Conservation (phyloP, 2,888 invertebrate genomes). For the Pristionchus fissidentatus region DNA sequence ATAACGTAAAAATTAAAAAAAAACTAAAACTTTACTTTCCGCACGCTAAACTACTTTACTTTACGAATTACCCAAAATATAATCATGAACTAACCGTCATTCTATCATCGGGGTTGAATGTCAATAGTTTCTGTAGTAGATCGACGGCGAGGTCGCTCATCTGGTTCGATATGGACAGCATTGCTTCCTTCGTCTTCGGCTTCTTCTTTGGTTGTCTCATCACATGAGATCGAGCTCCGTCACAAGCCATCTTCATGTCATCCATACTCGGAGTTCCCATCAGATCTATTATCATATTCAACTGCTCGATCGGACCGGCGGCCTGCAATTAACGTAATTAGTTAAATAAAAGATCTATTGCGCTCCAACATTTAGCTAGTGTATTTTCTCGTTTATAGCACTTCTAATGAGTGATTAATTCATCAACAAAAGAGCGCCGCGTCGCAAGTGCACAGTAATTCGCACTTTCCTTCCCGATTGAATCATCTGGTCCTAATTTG, state of each 20-base stretch:
- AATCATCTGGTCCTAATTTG: too few species aligned
- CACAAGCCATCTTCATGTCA: slow-evolving; percentile 97
- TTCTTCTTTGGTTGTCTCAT: slow-evolving; percentile 52
- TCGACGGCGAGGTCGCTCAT: slow-evolving; percentile 94
- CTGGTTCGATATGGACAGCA: background rate
- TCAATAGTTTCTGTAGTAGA: slow-evolving; percentile 94
- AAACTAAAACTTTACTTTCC: background rate
- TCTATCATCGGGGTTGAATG: slow-evolving; percentile 91
- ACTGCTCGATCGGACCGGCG: slow-evolving; percentile 95
- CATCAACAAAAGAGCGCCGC: too few species aligned
- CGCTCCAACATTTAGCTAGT: too few species aligned
- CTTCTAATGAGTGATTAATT: too few species aligned
- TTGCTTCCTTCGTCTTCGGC: background rate
- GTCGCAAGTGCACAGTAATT: too few species aligned
- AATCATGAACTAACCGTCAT: slow-evolving; percentile 73
- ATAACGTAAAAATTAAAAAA: too few species aligned
- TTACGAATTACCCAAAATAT: background rate
- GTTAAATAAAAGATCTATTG: background rate
- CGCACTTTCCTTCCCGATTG: too few species aligned
- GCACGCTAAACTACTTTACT: too few species aligned
- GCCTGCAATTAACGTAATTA: slow-evolving; percentile 79
- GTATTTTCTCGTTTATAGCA: too few species aligned
- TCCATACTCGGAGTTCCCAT: slow-evolving; percentile 94
- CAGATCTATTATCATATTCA: slow-evolving; percentile 96
- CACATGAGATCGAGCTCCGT: slow-evolving; percentile 92